Base-by-base conservation (phyloP, 2,888 invertebrate genomes). In the Agrochola litura region DNA sequence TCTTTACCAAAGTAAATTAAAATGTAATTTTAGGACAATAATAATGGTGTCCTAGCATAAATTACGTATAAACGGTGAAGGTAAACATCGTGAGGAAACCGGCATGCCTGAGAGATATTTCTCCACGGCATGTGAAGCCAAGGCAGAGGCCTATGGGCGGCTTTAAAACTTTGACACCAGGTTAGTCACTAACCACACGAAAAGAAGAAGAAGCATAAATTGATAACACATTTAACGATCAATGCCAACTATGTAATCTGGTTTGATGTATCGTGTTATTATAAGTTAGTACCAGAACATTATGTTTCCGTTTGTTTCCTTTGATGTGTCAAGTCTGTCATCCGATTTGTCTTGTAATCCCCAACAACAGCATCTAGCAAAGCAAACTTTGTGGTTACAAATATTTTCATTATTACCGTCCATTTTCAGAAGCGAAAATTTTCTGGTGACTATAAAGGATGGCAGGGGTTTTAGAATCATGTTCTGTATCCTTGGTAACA, bases 281-380 rank as follows among this genome's bases (percentile, higher is more conserved):
- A 37, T 25, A 63, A 9, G 19, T 82, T 52, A 82, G 60, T 60
- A 65, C 30, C 16, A 58, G 30, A 25, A 61, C 22, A 41, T 70
- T 43, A 82, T 69, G 61, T 56, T 60, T 41, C 52, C 6, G 22
- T 67, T 30, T 16, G 70, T 67, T 71, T 25, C 49, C 49, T 76
- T 83, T 76, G 43, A 73, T 61, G 30, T 68, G 52, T 58, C 49
- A 56, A 52, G 30, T 37, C n/a, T 74, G 71, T 37, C 67, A 58
- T 56, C 14, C 10, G 61, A 66, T 73, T 72, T 69, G 52, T 69
- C 16, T 56, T 69, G 2, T 25, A 58, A 65, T 9, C 16, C n/a
- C 25, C 65, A 43, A 30, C 56, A 61, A 61, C 19, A 30, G 2
- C 10, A 37, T n/a, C 9, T n/a, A 61, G 14, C 9, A 61, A n/a